phyloP scores from a whole-genome alignment of 1,140 invertebrate genomes.

The Maniola jurtina region DNA sequence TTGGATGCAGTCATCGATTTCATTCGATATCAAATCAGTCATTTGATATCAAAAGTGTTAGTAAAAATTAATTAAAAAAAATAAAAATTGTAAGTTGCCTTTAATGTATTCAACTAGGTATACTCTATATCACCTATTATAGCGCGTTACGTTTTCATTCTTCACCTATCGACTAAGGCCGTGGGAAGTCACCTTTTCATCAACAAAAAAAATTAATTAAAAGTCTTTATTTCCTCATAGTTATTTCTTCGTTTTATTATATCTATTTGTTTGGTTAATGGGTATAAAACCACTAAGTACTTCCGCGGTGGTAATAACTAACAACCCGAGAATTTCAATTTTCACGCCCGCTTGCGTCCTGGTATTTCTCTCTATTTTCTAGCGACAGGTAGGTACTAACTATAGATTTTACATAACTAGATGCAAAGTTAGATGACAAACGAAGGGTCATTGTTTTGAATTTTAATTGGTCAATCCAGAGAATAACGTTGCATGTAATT shows the following conservation, averaged over 20 bases:
- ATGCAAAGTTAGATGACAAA: neutral
- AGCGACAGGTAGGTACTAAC: neutral
- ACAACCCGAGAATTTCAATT: conserved; percentile 41
- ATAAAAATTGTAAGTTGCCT: too few relatives aligned
- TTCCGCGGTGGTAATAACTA: conserved; percentile 37
- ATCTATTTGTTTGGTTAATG: conserved; percentile 7
- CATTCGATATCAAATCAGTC: too few relatives aligned
- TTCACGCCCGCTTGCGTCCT: conserved; percentile 45
- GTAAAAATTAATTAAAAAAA: too few relatives aligned
- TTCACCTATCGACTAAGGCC: neutral
- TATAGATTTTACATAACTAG: neutral
- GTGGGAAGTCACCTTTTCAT: neutral
- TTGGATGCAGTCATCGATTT: too few relatives aligned
- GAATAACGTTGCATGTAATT: neutral
- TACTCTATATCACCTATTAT: too few relatives aligned
- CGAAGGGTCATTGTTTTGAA: neutral
- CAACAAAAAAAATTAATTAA: neutral
- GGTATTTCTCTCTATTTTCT: conserved; percentile 50
- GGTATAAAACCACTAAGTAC: conserved; percentile 10
- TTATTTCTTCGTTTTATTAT: neutral
- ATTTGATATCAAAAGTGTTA: too few relatives aligned
- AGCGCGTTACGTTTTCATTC: too few relatives aligned
- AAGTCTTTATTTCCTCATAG: neutral
- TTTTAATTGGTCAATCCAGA: neutral
- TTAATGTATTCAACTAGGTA: too few relatives aligned